A percentile compares a stretch with the other conserved stretches of the same genome.
Conservation (phyloP, 1,140 invertebrate species). For the Drosophila lowei region DNA sequence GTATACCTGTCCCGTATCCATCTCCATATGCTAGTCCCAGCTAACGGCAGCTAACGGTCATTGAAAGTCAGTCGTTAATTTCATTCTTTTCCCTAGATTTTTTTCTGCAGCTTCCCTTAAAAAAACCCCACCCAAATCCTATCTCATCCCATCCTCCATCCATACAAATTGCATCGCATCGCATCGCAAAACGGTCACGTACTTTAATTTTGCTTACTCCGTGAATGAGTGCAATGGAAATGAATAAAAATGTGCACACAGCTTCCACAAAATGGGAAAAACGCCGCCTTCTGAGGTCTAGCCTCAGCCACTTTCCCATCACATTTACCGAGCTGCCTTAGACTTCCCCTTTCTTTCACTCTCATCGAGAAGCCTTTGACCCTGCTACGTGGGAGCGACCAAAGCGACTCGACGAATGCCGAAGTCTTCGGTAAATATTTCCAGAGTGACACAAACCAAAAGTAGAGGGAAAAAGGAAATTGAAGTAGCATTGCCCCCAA, state of each 20-base stretch:
- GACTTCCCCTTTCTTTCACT: too few relatives aligned
- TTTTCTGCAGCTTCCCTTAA: too few relatives aligned
- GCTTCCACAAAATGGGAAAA: constrained; percentile 23
- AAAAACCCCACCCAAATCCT: too few relatives aligned
- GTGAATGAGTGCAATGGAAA: constrained; percentile 76
- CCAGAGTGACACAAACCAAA: too few relatives aligned
- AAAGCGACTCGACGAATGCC: too few relatives aligned
- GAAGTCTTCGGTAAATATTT: too few relatives aligned
- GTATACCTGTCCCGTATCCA: not conserved
- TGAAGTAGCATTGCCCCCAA: too few relatives aligned
- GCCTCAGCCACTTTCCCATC: too few relatives aligned
- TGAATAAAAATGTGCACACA: constrained; percentile 65
- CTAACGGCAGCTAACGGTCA: too few relatives aligned
- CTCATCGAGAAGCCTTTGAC: constrained; percentile 8
- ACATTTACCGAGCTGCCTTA: too few relatives aligned
- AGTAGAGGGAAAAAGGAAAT: too few relatives aligned
- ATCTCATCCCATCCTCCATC: constrained; percentile 23
- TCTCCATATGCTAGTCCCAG: too few relatives aligned
- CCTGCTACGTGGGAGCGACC: constrained; percentile 37
- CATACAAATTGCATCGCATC: constrained; percentile 75
- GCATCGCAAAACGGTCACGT: constrained; percentile 68
- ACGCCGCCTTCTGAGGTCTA: not conserved
- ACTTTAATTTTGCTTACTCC: constrained; percentile 77
- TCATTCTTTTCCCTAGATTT: not conserved
- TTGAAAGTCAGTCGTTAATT: not conserved